Conservation (phyloP, 2,113 vertebrate species). For the Laticauda laticaudata region DNA sequence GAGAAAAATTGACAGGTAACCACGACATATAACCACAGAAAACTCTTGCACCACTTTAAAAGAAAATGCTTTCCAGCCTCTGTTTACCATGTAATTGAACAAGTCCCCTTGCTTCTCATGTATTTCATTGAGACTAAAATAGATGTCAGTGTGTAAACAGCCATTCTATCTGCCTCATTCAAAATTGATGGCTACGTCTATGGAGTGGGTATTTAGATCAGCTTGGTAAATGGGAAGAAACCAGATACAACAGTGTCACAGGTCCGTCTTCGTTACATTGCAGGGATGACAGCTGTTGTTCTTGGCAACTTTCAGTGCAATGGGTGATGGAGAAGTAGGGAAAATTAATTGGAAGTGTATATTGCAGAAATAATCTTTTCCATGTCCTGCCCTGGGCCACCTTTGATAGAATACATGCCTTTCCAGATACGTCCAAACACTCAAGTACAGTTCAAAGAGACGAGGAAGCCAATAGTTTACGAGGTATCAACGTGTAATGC, state of each 20-base stretch:
- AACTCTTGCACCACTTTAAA: neutral
- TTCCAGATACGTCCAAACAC: too few relatives aligned
- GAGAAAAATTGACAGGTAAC: slow-evolving; percentile 26
- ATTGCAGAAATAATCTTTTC: slow-evolving; percentile 35
- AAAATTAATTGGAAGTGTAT: slow-evolving; percentile 47
- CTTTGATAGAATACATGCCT: slow-evolving; percentile 17
- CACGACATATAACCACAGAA: neutral
- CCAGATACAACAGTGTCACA: slow-evolving; percentile 68
- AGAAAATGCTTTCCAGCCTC: slow-evolving; percentile 28
- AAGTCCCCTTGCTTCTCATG: slow-evolving; percentile 20
- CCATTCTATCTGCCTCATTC: slow-evolving; percentile 77
- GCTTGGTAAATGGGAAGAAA: slow-evolving; percentile 63
- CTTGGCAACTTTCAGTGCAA: slow-evolving; percentile 45
- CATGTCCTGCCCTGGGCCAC: neutral
- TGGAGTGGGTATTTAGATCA: slow-evolving; percentile 69
- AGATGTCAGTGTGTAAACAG: slow-evolving; percentile 72
- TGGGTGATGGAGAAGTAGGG: slow-evolving; percentile 36
- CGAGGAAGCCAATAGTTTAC: too few relatives aligned
- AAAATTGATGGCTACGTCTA: slow-evolving; percentile 82
- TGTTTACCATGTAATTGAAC: slow-evolving; percentile 44
- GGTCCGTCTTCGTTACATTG: slow-evolving; percentile 67
- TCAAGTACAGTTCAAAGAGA: too few relatives aligned
- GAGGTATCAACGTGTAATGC: too few relatives aligned
- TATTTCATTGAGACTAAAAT: slow-evolving; percentile 71
- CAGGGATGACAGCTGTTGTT: slow-evolving; percentile 59